These are phyloP conservation scores for Pseudomyrmex concolor DNA, from an alignment of 1,140 invertebrate genomes.

Conservation along the genomic window DNA sequence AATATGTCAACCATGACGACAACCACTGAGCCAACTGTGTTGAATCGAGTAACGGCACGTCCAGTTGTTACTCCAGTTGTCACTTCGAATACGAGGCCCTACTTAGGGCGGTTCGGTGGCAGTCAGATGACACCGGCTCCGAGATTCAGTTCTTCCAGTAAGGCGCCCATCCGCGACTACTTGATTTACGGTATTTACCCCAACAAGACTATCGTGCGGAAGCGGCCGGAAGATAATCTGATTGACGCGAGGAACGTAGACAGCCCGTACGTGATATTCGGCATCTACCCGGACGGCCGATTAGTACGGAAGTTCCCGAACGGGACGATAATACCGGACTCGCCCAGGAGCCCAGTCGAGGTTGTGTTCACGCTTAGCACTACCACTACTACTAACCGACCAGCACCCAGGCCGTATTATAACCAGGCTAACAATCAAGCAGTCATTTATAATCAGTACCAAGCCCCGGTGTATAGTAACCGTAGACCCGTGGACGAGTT, in stretches of 20 bases:
- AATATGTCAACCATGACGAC: constrained; percentile 14
- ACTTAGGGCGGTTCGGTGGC: constrained; percentile 81
- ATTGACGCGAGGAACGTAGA: constrained; percentile 88
- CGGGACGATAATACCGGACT: constrained; percentile 89
- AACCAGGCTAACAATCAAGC: constrained; percentile 78
- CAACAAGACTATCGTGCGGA: constrained; percentile 90
- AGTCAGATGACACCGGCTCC: constrained; percentile 79
- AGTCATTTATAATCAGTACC: constrained; percentile 77
- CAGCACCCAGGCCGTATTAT: constrained; percentile 73
- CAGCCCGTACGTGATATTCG: constrained; percentile 89
- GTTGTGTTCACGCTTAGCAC: constrained; percentile 84
- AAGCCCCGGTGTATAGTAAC: constrained; percentile 74
- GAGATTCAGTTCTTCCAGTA: constrained; percentile 80
- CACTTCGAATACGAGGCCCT: constrained; percentile 68
- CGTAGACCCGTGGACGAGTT: constrained; percentile 74
- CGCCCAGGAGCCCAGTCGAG: constrained; percentile 85
- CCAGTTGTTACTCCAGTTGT: background rate
- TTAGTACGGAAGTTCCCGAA: constrained; percentile 90
- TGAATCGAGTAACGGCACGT: constrained; percentile 21
- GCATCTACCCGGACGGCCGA: constrained; percentile 90
- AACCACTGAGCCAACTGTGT: constrained; percentile 37
- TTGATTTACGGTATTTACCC: constrained; percentile 89
- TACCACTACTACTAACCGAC: constrained; percentile 82
- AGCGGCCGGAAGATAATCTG: constrained; percentile 88
- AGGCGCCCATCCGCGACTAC: constrained; percentile 88